Evolutionary conservation across 2,888 invertebrate genomes (phyloP).

Genomic region (Acanthosepion pharaonis): DNA sequence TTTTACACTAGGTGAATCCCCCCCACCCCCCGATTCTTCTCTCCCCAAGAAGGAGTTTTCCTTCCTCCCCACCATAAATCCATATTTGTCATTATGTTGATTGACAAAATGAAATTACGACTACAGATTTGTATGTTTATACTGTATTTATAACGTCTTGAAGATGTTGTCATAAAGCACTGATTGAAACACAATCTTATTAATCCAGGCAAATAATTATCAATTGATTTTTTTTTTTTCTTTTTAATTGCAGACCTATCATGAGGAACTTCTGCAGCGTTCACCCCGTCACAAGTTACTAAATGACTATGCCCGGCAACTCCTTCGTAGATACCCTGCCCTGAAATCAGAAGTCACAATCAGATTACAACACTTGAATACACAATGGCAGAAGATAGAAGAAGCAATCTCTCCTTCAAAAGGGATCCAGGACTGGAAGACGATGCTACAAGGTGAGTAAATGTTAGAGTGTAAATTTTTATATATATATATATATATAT

Average conservation of each 20-base stretch:
- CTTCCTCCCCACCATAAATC: too few relatives aligned
- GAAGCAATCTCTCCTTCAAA: slow-evolving; percentile 79
- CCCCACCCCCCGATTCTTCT: too few relatives aligned
- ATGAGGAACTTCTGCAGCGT: slow-evolving; percentile 84
- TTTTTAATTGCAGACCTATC: slow-evolving; percentile 80
- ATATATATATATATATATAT: neutral
- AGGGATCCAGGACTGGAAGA: slow-evolving; percentile 70
- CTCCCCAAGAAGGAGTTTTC: too few relatives aligned
- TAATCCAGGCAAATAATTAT: neutral
- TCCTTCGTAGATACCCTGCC: slow-evolving; percentile 80
- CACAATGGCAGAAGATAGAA: slow-evolving; percentile 86
- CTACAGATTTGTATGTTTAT: too few relatives aligned
- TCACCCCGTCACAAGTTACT: slow-evolving; percentile 84
- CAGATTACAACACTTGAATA: slow-evolving; percentile 84
- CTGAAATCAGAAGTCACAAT: slow-evolving; percentile 82
- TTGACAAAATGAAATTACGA: too few relatives aligned
- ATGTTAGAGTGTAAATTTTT: neutral
- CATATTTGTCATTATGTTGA: too few relatives aligned
- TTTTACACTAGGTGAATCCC: too few relatives aligned
- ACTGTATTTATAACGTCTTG: too few relatives aligned
- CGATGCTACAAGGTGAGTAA: slow-evolving; percentile 70
- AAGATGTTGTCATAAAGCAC: too few relatives aligned
- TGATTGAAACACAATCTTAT: neutral
- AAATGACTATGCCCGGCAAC: slow-evolving; percentile 85
- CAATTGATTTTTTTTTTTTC: neutral